A percentile compares a stretch with the other conserved stretches of the same genome.
Evolutionary conservation across 2,888 invertebrate genomes (phyloP).

Genomic region (Lycia hirtaria): DNA sequence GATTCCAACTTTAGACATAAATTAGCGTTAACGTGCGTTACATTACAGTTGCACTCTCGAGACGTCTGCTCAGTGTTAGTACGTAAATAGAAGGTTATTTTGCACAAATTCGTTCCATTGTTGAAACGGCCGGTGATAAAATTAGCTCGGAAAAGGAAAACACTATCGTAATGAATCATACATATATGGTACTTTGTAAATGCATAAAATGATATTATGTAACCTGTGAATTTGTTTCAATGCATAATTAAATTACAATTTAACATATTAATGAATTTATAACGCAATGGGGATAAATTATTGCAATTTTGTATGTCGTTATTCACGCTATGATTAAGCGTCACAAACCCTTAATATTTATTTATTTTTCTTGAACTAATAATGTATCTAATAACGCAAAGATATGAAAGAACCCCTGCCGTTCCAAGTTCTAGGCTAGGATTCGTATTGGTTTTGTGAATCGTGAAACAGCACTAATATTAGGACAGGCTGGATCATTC

Average conservation of each 20-base stretch:
- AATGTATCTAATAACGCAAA: neutral
- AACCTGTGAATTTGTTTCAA: constrained; percentile 42
- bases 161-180: constrained; percentile 51
- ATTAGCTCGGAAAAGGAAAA: constrained; percentile 44
- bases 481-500: too few relatives aligned
- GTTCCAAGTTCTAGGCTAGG: too few relatives aligned
- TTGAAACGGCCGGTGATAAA: constrained; percentile 24
- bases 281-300: neutral
- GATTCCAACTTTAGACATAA: constrained; percentile 31
- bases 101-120: constrained; percentile 36
- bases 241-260: neutral
- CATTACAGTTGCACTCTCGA: constrained; percentile 44
- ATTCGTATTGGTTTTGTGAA: neutral
- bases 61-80: constrained; percentile 47
- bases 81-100: constrained; percentile 54
- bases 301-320: neutral
- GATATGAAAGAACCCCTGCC: too few relatives aligned
- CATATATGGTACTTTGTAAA: constrained; percentile 32
- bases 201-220: constrained; percentile 10
- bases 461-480: neutral
- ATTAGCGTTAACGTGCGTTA: constrained; percentile 35
- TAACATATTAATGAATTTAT: constrained; percentile 3
- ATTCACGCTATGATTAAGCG: neutral
- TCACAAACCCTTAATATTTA: too few relatives aligned
- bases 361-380: neutral